phyloP scores from a whole-genome alignment of 2,797 vertebrate genomes.

The Aphelocoma californica region DNA sequence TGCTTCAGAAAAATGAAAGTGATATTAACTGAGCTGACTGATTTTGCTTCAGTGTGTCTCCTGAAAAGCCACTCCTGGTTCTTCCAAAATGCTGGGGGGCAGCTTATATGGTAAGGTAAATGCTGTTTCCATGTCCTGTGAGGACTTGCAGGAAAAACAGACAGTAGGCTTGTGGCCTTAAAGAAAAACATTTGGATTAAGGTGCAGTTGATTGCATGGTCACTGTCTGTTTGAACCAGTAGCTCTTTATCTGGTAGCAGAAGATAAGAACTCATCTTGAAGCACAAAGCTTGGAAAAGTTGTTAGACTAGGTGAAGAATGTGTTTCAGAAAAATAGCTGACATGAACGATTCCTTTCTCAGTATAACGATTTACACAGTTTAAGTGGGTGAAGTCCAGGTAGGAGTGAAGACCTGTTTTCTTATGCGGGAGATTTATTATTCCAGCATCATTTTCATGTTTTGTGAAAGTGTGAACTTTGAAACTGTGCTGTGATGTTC shows the following conservation, averaged over 20 bases:
- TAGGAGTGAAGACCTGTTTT: background rate
- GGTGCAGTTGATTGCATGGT: background rate
- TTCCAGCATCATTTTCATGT: background rate
- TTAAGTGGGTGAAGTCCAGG: background rate
- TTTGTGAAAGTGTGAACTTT: background rate
- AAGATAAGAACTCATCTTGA: conserved; percentile 32
- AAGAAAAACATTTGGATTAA: conserved; percentile 49
- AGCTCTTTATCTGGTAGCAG: conserved; percentile 34
- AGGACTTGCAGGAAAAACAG: conserved; percentile 33
- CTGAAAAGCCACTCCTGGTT: background rate
- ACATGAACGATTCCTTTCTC: background rate
- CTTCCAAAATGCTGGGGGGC: background rate
- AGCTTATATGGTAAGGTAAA: background rate
- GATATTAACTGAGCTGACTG: background rate
- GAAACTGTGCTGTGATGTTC: background rate
- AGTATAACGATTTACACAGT: background rate
- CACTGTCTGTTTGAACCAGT: conserved; percentile 31
- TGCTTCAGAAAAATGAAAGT: conserved; percentile 16
- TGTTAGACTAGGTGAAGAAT: background rate
- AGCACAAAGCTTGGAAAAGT: background rate
- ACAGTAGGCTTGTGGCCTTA: conserved; percentile 7
- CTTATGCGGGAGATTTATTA: background rate
- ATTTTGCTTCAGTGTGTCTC: background rate
- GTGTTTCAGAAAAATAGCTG: background rate
- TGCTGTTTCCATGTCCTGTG: background rate